Conservation (phyloP, 2,888 invertebrate species). For the Ellobium chinense region DNA sequence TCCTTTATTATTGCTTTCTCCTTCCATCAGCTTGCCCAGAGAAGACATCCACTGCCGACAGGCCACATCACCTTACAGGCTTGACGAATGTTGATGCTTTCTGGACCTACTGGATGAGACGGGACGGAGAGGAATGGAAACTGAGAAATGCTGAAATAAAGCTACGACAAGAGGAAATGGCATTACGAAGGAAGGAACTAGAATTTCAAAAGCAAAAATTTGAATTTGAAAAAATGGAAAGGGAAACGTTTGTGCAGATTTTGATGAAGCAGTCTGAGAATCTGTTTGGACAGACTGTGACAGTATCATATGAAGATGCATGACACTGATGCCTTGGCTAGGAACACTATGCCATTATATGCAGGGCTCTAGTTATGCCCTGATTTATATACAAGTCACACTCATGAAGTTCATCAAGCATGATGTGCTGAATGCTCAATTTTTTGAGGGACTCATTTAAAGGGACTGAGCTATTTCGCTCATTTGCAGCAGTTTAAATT, state of each 20-base stretch:
- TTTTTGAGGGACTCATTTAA: no score
- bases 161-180: not conserved
- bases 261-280: not conserved
- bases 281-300: not conserved
- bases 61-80: no score
- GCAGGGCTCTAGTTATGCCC: no score
- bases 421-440: no score
- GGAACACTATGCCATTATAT: no score
- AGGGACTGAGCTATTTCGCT: no score
- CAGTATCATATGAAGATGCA: no score
- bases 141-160: not conserved
- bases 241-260: not conserved
- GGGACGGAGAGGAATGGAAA: slow-evolving; percentile 5
- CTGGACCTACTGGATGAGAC: not conserved
- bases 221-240: slow-evolving; percentile 16
- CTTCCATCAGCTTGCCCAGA: not conserved
- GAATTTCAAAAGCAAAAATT: slow-evolving; percentile 16
- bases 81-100: no score
- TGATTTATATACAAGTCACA: no score
- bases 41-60: not conserved
- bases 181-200: slow-evolving; percentile 8
- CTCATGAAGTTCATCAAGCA: no score
- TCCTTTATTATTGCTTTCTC: not conserved
- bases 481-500: no score
- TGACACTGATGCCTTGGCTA: no score